A percentile compares a stretch with the other conserved stretches of the same genome.
Conservation (phyloP, 2,797 vertebrate species). For the Pagetopsis macropterus region DNA sequence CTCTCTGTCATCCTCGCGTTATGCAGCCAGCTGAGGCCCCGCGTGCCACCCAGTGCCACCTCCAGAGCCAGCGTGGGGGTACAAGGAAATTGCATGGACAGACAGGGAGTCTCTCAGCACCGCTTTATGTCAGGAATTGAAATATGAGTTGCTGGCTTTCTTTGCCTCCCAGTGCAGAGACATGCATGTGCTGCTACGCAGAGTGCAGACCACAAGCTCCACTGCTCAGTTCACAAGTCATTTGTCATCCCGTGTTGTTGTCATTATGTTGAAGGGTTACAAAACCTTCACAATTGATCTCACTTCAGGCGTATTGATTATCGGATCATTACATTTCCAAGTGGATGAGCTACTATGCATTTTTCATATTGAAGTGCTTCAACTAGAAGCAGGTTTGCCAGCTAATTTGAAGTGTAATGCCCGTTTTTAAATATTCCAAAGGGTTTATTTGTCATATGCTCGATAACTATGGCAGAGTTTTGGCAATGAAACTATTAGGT, state of each 20-base stretch:
- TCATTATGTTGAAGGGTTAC: conserved; percentile 10
- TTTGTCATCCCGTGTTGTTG: conserved; percentile 12
- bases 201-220: not conserved
- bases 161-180: conserved; percentile 23
- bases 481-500: too few species aligned
- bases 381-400: not conserved
- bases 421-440: not conserved
- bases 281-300: conserved; percentile 17
- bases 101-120: conserved; percentile 44
- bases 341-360: not conserved
- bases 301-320: conserved; percentile 23
- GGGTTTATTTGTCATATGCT: too few species aligned
- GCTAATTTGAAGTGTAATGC: not conserved
- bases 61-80: conserved; percentile 31
- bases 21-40: conserved; percentile 51
- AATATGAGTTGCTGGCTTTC: conserved; percentile 24
- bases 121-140: conserved; percentile 51
- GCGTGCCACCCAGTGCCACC: conserved; percentile 32
- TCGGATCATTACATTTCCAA: conserved; percentile 12
- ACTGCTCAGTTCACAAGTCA: conserved; percentile 13
- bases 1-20: conserved; percentile 56
- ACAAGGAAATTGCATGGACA: conserved; percentile 29
- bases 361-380: not conserved
- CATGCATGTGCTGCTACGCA: not conserved
- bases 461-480: too few species aligned